Conservation (phyloP, 2,797 vertebrate genomes). For the Paedocypris micromegethes region DNA sequence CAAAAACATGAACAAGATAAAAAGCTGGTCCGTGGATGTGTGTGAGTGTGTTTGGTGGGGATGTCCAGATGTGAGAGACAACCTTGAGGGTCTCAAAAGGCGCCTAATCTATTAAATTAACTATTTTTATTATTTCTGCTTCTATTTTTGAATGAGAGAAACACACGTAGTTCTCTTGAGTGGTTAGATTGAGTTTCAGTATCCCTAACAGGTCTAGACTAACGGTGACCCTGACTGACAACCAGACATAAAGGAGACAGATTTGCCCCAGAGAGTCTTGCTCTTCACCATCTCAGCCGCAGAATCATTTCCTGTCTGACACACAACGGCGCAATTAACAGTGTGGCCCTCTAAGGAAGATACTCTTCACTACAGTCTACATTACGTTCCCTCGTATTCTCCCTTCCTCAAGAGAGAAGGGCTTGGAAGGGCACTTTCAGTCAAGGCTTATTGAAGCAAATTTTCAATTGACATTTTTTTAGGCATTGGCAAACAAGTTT, state of each 20-base stretch:
- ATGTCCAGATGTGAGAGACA: too few relatives aligned
- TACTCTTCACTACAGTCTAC: constrained; percentile 29
- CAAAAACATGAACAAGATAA: too few relatives aligned
- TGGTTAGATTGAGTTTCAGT: not conserved
- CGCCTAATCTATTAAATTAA: too few relatives aligned
- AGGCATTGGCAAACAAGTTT: constrained; percentile 31
- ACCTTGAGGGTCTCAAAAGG: too few relatives aligned
- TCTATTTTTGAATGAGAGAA: too few relatives aligned
- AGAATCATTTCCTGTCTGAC: constrained; percentile 36
- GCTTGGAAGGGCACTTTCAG: constrained; percentile 8
- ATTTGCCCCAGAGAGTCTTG: constrained; percentile 16
- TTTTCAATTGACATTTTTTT: not conserved
- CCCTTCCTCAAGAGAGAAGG: constrained; percentile 6
- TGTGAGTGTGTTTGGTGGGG: too few relatives aligned
- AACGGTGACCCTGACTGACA: constrained; percentile 32
- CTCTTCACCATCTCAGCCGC: not conserved
- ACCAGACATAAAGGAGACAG: constrained; percentile 30
- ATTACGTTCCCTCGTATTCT: constrained; percentile 1
- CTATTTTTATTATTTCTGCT: too few relatives aligned
- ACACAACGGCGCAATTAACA: constrained; percentile 39
- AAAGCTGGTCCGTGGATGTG: too few relatives aligned
- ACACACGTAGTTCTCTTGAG: too few relatives aligned
- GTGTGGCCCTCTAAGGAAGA: constrained; percentile 39
- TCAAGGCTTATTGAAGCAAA: constrained; percentile 23
- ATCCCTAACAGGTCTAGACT: constrained; percentile 16